These are phyloP conservation scores for Tylochromis polylepis DNA, from an alignment of 2,113 vertebrate genomes.

Conservation along the genomic window DNA sequence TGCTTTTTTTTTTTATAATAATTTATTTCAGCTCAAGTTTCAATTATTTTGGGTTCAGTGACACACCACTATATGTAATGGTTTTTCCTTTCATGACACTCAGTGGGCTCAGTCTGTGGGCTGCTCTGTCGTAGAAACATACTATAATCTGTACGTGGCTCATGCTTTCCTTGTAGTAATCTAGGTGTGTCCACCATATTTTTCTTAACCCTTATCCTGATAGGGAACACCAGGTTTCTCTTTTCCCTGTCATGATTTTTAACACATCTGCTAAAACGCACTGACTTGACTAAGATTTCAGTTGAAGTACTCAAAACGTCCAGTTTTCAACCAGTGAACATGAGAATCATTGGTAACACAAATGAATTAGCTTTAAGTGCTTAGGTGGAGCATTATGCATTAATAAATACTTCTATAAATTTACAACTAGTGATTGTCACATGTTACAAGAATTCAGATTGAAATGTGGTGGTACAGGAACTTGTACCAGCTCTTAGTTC, in stretches of 20 bases:
- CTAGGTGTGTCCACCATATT: neutral
- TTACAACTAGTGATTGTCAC: neutral
- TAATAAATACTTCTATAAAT: neutral
- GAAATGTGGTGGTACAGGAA: neutral
- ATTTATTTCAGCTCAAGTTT: constrained; percentile 2
- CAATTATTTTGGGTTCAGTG: neutral
- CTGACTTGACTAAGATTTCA: neutral
- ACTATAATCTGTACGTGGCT: neutral
- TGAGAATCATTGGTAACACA: neutral
- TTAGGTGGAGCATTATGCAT: neutral
- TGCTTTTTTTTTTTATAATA: constrained; percentile 9
- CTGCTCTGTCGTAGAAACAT: neutral
- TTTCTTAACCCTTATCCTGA: neutral
- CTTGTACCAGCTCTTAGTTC: neutral
- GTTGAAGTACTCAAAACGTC: neutral
- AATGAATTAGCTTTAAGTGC: neutral
- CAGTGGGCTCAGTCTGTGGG: neutral
- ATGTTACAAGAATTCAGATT: neutral
- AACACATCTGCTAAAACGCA: neutral
- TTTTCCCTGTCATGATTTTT: neutral
- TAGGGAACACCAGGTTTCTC: neutral
- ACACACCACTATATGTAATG: neutral
- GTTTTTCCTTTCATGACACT: neutral
- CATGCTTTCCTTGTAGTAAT: neutral
- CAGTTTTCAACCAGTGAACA: neutral